phyloP scores from a whole-genome alignment of 2,113 vertebrate genomes.

The Silurus asotus region DNA sequence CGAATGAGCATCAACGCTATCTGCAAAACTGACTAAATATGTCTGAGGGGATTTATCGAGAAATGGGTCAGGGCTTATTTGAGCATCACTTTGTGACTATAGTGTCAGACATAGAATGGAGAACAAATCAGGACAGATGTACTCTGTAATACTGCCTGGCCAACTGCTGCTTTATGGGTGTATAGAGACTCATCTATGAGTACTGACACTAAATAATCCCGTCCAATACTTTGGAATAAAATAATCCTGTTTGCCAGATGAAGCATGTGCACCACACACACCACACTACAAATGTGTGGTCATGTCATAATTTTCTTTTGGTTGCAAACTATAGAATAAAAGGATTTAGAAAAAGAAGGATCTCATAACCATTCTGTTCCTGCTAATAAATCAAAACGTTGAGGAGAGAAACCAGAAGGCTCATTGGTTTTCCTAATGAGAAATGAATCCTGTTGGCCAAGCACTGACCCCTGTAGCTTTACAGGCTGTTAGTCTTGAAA shows the following conservation, averaged over 20 bases:
- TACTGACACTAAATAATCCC: neutral
- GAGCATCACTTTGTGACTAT: conserved; percentile 27
- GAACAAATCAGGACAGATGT: conserved; percentile 42
- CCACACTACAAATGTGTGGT: neutral
- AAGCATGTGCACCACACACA: neutral
- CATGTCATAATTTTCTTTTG: neutral
- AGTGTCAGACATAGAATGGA: conserved; percentile 1
- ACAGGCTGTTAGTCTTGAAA: neutral
- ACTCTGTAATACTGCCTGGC: conserved; percentile 28
- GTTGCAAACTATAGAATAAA: conserved; percentile 1
- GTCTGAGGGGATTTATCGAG: conserved; percentile 1
- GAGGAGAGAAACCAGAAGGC: neutral
- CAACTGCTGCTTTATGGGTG: conserved; percentile 1
- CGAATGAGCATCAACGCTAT: neutral
- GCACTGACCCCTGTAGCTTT: neutral
- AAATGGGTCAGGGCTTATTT: conserved; percentile 36
- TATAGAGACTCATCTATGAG: conserved; percentile 3
- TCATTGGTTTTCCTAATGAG: neutral
- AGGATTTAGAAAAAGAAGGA: neutral
- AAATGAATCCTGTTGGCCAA: neutral
- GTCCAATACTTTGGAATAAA: conserved; percentile 15
- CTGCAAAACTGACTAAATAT: neutral
- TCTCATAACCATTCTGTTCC: neutral
- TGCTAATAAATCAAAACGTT: conserved; percentile 7
- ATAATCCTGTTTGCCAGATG: neutral